Evolutionary conservation across 2,888 invertebrate genomes (phyloP).

Genomic region (Zaprionus obscuricornis): DNA sequence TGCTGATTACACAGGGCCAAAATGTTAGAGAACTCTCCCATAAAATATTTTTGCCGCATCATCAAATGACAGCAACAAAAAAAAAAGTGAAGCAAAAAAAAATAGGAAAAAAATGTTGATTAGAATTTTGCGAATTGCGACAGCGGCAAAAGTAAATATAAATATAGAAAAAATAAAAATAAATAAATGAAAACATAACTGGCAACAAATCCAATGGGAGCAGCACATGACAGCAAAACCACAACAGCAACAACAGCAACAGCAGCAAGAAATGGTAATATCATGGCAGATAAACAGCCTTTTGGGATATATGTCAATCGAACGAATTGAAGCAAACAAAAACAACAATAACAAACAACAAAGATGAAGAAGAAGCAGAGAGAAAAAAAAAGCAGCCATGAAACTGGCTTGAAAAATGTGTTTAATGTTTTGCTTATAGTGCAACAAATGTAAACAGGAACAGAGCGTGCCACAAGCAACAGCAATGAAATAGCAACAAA

Average conservation of each 20-base stretch:
- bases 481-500: conserved; percentile 40
- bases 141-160: conserved; percentile 9
- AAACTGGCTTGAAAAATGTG: conserved; percentile 58
- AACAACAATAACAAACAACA: conserved; percentile 10
- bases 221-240: neutral
- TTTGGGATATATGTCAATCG: conserved; percentile 66
- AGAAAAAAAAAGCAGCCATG: conserved; percentile 8
- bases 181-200: neutral
- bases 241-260: no score
- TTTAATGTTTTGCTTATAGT: conserved; percentile 50
- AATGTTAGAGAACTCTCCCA: conserved; percentile 20
- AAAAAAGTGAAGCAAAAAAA: neutral
- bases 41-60: conserved; percentile 34
- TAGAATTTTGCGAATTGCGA: conserved; percentile 34
- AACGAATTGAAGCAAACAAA: conserved; percentile 28
- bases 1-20: neutral
- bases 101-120: conserved; percentile 17
- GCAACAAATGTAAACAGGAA: conserved; percentile 65
- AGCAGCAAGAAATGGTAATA: neutral
- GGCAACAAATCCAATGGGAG: conserved; percentile 11
- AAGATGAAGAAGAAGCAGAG: conserved; percentile 1
- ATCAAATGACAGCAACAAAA: conserved; percentile 30
- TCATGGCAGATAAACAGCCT: conserved; percentile 29
- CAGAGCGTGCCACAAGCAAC: conserved; percentile 28
- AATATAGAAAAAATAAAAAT: conserved; percentile 6